A percentile compares a stretch with the other conserved stretches of the same genome.
phyloP scores from a whole-genome alignment of 2,888 invertebrate species.

The Harpalus rufipes region DNA sequence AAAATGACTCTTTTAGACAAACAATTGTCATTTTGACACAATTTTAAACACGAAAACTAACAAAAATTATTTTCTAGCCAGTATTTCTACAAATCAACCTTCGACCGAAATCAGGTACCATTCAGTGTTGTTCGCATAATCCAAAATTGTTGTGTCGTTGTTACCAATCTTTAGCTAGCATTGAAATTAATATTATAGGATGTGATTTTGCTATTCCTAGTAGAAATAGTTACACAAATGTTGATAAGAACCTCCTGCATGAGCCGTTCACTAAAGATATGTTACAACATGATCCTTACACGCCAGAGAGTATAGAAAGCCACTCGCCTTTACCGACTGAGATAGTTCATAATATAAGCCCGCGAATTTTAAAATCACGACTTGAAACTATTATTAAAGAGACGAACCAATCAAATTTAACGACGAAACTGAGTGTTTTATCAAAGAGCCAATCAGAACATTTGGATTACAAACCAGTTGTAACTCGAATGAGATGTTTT shows the following conservation, averaged over 20 bases:
- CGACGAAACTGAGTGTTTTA: not conserved
- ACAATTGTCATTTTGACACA: not conserved
- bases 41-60: not conserved
- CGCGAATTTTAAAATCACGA: slow-evolving; percentile 82
- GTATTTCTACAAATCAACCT: slow-evolving; percentile 87
- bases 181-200: slow-evolving; percentile 76
- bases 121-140: slow-evolving; percentile 80
- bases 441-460: slow-evolving; percentile 47
- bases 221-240: slow-evolving; percentile 72
- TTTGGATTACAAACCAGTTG: slow-evolving; percentile 6
- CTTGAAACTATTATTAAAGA: slow-evolving; percentile 78
- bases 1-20: not conserved
- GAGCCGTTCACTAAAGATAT: slow-evolving; percentile 78
- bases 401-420: not conserved
- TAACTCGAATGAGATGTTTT: slow-evolving; percentile 68
- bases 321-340: slow-evolving; percentile 83
- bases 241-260: slow-evolving; percentile 78
- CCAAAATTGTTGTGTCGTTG: slow-evolving; percentile 78
- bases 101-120: slow-evolving; percentile 87
- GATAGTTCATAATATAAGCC: slow-evolving; percentile 76
- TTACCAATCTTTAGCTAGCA: slow-evolving; percentile 76
- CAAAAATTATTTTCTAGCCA: slow-evolving; percentile 81
- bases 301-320: slow-evolving; percentile 90
- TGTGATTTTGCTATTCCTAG: slow-evolving; percentile 71
- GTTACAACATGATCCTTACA: slow-evolving; percentile 84